These are phyloP conservation scores for Vanessa atalanta DNA, from an alignment of 1,140 invertebrate genomes.

Conservation along the genomic window DNA sequence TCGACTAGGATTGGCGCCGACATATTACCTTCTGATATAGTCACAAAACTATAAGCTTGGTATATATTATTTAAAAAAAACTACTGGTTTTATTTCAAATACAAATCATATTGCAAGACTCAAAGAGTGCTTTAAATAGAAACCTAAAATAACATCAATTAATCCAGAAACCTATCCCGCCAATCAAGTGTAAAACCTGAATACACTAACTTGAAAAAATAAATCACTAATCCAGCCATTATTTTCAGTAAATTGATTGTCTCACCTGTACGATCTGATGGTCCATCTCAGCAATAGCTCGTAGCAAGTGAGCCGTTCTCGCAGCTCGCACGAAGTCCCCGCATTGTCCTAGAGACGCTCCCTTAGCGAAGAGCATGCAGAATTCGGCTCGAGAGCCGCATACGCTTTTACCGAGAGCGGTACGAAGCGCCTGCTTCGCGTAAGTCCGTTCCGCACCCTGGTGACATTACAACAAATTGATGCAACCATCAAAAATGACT, in stretches of 20 bases:
- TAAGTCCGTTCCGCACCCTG: constrained; percentile 58
- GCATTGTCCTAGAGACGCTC: constrained; percentile 53
- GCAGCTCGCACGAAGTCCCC: constrained; percentile 66
- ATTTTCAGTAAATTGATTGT: neutral
- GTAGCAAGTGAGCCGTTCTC: constrained; percentile 58
- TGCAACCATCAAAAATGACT: too few species aligned
- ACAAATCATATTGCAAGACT: too few species aligned
- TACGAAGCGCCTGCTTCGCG: constrained; percentile 58
- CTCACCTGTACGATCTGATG: constrained; percentile 64
- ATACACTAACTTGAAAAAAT: too few species aligned
- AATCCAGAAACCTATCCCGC: too few species aligned
- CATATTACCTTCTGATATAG: too few species aligned
- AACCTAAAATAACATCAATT: too few species aligned
- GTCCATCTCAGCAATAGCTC: constrained; percentile 63
- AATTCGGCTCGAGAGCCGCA: constrained; percentile 66
- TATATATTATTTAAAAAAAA: too few species aligned
- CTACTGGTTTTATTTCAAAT: too few species aligned
- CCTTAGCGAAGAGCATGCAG: constrained; percentile 68
- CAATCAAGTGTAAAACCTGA: too few species aligned
- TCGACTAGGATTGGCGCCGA: too few species aligned
- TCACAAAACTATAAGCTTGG: neutral
- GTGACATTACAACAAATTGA: neutral
- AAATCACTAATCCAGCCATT: too few species aligned
- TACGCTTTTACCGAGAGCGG: constrained; percentile 56
- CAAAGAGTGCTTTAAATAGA: too few species aligned